These are phyloP conservation scores for Sula dactylatra DNA, from an alignment of 2,113 vertebrate species.

Conservation along the genomic window DNA sequence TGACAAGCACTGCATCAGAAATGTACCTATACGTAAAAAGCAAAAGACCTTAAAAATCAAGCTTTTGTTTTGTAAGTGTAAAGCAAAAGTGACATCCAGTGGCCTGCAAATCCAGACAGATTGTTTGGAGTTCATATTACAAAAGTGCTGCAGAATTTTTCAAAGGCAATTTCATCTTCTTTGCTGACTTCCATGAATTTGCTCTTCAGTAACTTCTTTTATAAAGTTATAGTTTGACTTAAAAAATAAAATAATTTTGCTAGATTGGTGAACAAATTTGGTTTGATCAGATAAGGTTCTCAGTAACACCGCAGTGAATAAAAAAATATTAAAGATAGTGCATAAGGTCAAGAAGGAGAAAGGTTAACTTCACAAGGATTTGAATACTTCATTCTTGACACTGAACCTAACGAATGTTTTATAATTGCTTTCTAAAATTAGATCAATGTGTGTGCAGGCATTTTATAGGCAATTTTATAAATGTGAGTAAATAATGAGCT, in stretches of 20 bases:
- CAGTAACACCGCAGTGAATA: not conserved
- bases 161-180: not conserved
- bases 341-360: not conserved
- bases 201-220: not conserved
- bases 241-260: not conserved
- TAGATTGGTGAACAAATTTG: not conserved
- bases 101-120: not conserved
- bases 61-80: not conserved
- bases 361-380: not conserved
- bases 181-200: not conserved
- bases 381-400: not conserved
- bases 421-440: not conserved
- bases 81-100: slow-evolving; percentile 37
- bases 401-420: not conserved
- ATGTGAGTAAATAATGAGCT: not conserved
- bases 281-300: not conserved
- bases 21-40: not conserved
- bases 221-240: not conserved
- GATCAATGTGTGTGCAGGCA: not conserved
- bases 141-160: not conserved
- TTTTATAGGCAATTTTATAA: not conserved
- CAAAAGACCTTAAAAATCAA: not conserved
- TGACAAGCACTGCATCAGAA: not conserved
- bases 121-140: not conserved
- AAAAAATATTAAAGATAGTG: not conserved